A percentile compares a stretch with the other conserved stretches of the same genome.
Evolutionary conservation across 2,113 vertebrate species (phyloP).

Genomic region (Eolophus roseicapilla): DNA sequence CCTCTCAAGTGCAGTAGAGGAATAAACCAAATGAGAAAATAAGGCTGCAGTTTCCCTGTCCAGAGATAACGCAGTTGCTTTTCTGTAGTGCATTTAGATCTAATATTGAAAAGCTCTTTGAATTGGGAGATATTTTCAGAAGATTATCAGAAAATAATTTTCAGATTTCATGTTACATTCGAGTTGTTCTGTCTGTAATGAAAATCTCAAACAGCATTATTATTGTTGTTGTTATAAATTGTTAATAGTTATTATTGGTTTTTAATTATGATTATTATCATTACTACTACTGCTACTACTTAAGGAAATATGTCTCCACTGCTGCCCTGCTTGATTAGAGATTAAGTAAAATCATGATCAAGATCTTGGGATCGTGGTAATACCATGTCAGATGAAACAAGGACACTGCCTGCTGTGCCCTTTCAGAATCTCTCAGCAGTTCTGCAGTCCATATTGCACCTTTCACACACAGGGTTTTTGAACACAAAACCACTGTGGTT

Average conservation of each 20-base stretch:
- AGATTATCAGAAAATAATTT: background rate
- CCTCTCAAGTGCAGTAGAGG: background rate
- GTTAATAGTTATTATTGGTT: background rate
- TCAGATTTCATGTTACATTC: background rate
- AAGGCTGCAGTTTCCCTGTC: background rate
- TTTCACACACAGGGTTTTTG: background rate
- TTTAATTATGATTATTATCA: background rate
- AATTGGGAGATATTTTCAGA: background rate
- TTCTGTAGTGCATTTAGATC: background rate
- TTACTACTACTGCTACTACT: background rate
- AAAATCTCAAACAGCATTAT: background rate
- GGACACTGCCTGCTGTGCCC: background rate
- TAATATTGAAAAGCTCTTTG: background rate
- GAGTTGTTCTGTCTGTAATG: background rate
- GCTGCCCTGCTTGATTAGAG: background rate
- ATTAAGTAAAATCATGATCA: background rate
- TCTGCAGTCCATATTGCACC: rapidly evolving
- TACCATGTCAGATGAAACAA: background rate
- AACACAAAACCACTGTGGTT: background rate
- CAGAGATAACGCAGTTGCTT: background rate
- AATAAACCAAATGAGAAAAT: background rate
- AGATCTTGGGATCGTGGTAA: background rate
- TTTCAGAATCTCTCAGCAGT: background rate
- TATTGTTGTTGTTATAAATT: background rate
- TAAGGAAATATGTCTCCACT: background rate